Conservation (phyloP, 1,140 invertebrate genomes). For the Cotesia glomerata region DNA sequence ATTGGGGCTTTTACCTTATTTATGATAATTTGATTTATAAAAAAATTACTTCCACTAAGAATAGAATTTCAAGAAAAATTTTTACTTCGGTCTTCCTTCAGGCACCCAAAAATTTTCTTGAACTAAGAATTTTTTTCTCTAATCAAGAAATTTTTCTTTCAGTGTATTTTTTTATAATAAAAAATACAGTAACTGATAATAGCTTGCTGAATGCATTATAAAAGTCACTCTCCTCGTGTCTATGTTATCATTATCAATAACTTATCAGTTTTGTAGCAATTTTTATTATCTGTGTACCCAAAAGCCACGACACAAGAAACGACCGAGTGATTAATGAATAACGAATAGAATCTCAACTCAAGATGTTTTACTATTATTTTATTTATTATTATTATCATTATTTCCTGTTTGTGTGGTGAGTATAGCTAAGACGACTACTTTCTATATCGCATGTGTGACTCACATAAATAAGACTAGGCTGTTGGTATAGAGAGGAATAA, state of each 20-base stretch:
- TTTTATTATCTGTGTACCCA: constrained; percentile 8
- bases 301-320: not conserved
- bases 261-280: constrained; percentile 20
- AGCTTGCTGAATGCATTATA: not conserved
- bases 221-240: not conserved
- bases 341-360: not conserved
- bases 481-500: not conserved
- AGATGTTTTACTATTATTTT: not conserved
- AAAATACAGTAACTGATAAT: not conserved
- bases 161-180: not conserved
- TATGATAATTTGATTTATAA: too few relatives aligned
- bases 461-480: not conserved
- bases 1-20: too few relatives aligned
- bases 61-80: too few relatives aligned
- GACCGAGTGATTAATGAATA: not conserved
- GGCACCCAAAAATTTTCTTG: too few relatives aligned
- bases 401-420: not conserved
- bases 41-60: too few relatives aligned
- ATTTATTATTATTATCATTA: not conserved
- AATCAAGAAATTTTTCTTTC: too few relatives aligned
- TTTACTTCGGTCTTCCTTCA: too few relatives aligned
- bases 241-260: constrained; percentile 3
- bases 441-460: not conserved
- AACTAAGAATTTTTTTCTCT: too few relatives aligned
- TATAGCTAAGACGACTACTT: not conserved